Conservation (phyloP, 2,113 vertebrate species). For the Progne subis region DNA sequence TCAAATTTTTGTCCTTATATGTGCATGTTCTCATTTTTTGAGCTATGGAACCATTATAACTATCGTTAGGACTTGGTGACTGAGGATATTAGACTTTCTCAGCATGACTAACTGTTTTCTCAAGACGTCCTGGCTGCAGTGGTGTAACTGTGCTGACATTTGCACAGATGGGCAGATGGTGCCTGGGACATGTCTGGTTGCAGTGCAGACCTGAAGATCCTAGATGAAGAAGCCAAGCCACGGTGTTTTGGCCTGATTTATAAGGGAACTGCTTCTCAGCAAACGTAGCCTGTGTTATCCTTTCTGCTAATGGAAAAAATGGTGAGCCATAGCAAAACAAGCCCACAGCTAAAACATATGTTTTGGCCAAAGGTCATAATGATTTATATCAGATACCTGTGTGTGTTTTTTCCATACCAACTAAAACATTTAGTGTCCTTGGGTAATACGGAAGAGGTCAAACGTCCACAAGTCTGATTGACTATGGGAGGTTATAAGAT, state of each 20-base stretch:
- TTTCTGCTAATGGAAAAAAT: slow-evolving; percentile 5
- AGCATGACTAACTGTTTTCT: slow-evolving; percentile 40
- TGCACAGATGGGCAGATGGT: slow-evolving; percentile 37
- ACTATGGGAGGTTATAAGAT: background rate
- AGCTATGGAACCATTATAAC: background rate
- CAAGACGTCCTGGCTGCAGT: background rate
- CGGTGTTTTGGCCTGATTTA: background rate
- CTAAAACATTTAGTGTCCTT: background rate
- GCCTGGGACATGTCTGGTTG: slow-evolving; percentile 34
- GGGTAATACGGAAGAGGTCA: background rate
- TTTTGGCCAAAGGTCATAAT: background rate
- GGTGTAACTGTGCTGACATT: slow-evolving; percentile 40
- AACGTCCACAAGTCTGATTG: background rate
- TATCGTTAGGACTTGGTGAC: background rate
- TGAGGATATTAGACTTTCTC: background rate
- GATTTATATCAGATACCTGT: background rate
- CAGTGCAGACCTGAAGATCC: slow-evolving; percentile 26
- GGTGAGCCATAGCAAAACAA: background rate
- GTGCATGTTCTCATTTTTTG: background rate
- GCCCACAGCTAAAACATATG: background rate
- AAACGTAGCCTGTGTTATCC: background rate
- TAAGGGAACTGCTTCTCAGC: background rate
- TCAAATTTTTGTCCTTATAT: background rate
- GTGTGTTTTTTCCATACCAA: background rate
- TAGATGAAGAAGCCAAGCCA: background rate